Base-by-base conservation (phyloP, 1,140 invertebrate species). In the Hyles vespertilio region DNA sequence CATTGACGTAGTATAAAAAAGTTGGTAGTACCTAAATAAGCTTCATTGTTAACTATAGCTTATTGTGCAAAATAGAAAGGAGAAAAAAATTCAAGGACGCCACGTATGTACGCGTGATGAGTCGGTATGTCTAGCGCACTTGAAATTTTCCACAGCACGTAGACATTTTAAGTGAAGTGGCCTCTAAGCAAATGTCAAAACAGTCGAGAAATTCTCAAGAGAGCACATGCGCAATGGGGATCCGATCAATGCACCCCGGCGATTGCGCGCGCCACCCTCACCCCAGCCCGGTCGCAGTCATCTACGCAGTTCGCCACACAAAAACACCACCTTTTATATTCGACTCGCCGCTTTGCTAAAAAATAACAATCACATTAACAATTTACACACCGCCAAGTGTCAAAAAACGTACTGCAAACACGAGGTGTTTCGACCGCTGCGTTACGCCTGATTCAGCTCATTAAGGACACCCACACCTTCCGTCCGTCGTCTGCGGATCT, bases 251-350 rank as follows among this genome's bases (percentile, higher is more conserved):
- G 83, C 77, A 81, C 80, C 72, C 77, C 69, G 58, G 50, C 59
- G 65, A 61, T 66, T 86, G 85, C 83, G 85, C 85, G 85, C 85
- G 85, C 83, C 80, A 74, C 78, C 79, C 77, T 74, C 56, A 61
- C 65, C 63, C 69, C 71, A 59, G 60, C 71, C 65, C 62, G 68
- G 56, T 58, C 58, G 67, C 65, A 58, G 60, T 72, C 66, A 79
- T 79, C 82, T 88, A 86, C 84, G 84, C 83, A 86, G 84, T 88
- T 81, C 72, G 66, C 65, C 69, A 33, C 45, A 79, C 76, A 82
- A 84, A 84, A 83, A 86, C 70, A 82, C 70, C 70, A 75, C 70
- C 71, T 69, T 70, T 72, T 65, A 79, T 76, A 71, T 62, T 65
- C 61, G 75, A n/a, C 70, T 75, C 81, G 77, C 76, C 77, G 77